These are phyloP conservation scores for Sebastiscus albofasciatus DNA, from an alignment of 2,797 vertebrate genomes.

Conservation along the genomic window DNA sequence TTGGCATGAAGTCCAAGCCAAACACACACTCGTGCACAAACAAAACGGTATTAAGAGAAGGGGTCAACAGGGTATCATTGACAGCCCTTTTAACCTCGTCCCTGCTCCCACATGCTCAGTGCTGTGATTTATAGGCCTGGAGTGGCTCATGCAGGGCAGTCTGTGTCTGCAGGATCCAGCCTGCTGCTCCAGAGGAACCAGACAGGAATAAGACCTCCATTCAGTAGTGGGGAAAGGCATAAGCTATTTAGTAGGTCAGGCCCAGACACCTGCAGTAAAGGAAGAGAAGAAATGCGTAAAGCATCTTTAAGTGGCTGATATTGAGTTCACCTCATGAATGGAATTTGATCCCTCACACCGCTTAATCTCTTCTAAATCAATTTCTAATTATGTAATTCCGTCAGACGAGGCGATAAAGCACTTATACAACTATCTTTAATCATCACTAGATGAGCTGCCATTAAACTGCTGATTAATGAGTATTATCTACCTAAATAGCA, in stretches of 20 bases:
- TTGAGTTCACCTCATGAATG: conserved; percentile 45
- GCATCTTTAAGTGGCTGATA: conserved; percentile 46
- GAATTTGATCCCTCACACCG: conserved; percentile 27
- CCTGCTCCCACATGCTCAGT: conserved; percentile 36
- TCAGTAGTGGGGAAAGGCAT: conserved; percentile 34
- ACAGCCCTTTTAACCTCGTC: conserved; percentile 43
- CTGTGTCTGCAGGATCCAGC: conserved; percentile 44
- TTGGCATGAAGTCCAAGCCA: conserved; percentile 7
- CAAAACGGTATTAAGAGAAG: conserved; percentile 1
- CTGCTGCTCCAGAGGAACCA: conserved; percentile 45
- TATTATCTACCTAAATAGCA: conserved; percentile 1
- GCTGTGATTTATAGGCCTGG: conserved; percentile 56
- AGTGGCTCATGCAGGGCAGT: conserved; percentile 35
- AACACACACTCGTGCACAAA: conserved; percentile 2
- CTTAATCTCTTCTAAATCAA: conserved; percentile 18
- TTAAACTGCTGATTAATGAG: conserved; percentile 51
- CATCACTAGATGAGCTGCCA: conserved; percentile 16
- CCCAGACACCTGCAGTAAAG: conserved; percentile 52
- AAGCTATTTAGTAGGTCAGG: conserved; percentile 33
- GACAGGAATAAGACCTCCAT: conserved; percentile 56
- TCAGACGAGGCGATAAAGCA: conserved; percentile 14
- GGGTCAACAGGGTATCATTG: conserved; percentile 59
- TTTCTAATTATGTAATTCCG: conserved; percentile 1
- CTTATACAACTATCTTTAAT: conserved; percentile 35
- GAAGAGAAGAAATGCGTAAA: conserved; percentile 38